Conservation (phyloP, 23 tunicate genomes). For the Styela clava region DNA sequence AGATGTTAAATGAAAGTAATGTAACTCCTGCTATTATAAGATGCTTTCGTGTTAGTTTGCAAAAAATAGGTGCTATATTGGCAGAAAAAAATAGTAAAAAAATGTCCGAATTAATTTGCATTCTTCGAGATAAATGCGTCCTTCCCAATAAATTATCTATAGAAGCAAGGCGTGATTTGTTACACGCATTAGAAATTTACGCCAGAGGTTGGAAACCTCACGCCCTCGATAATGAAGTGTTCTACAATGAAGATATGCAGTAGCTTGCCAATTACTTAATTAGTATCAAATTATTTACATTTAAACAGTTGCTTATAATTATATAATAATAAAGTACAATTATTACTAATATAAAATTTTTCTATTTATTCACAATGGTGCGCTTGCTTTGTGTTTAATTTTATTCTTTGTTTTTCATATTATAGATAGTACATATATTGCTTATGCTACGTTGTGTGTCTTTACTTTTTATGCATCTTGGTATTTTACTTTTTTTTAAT, state of each 20-base stretch:
- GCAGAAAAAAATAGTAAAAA: background rate
- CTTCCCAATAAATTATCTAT: background rate
- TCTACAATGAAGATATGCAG: background rate
- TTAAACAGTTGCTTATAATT: background rate
- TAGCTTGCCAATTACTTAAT: background rate
- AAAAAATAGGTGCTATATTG: background rate
- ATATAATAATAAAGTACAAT: too few relatives aligned
- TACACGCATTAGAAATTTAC: constrained; percentile 6
- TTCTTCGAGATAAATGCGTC: constrained; percentile 15
- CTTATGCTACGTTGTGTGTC: background rate
- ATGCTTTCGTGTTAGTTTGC: background rate
- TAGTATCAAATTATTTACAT: background rate
- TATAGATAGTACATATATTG: background rate
- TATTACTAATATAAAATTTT: too few relatives aligned
- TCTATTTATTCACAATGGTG: background rate
- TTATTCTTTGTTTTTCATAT: background rate
- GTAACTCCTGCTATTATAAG: background rate
- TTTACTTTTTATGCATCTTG: background rate
- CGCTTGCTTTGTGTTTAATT: background rate
- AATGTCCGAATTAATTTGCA: background rate
- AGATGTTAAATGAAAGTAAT: background rate
- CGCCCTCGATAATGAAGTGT: background rate
- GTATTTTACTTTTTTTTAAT: background rate
- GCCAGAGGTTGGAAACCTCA: constrained; percentile 18
- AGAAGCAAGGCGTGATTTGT: constrained; percentile 12